Conservation (phyloP, 2,888 invertebrate genomes). For the Metellina segmentata region DNA sequence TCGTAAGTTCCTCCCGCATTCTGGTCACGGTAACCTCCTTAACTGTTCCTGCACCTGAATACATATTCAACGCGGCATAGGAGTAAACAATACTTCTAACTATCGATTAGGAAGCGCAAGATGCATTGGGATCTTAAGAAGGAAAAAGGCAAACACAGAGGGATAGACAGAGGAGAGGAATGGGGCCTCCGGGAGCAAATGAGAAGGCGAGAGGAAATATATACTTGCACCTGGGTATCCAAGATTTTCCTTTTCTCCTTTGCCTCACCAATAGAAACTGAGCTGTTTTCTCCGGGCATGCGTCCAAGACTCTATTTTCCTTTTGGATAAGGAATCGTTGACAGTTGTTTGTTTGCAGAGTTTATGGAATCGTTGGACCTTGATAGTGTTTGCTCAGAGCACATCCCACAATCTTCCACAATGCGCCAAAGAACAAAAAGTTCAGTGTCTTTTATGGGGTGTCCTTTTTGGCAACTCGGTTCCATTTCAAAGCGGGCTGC, state of each 20-base stretch:
- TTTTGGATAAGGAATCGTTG: slow-evolving; percentile 20
- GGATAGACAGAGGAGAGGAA: slow-evolving; percentile 40
- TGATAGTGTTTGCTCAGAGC: neutral
- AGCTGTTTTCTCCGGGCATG: slow-evolving; percentile 26
- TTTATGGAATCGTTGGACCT: slow-evolving; percentile 1
- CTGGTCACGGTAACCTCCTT: slow-evolving; percentile 64
- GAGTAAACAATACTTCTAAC: slow-evolving; percentile 72
- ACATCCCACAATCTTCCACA: neutral
- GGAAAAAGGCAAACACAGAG: slow-evolving; percentile 52
- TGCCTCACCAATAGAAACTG: neutral
- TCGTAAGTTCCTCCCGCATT: slow-evolving; percentile 20
- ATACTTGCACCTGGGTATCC: slow-evolving; percentile 69
- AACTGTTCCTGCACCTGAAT: slow-evolving; percentile 67
- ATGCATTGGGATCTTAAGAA: slow-evolving; percentile 37
- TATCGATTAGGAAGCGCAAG: slow-evolving; percentile 59
- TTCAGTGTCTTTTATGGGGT: neutral
- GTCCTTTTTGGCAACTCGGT: neutral
- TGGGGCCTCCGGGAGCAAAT: slow-evolving; percentile 45
- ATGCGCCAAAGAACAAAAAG: neutral
- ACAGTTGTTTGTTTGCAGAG: slow-evolving; percentile 27
- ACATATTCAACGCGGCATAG: slow-evolving; percentile 67
- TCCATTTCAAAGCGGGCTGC: neutral
- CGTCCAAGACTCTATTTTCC: slow-evolving; percentile 27
- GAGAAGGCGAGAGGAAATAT: slow-evolving; percentile 50
- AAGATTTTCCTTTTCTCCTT: slow-evolving; percentile 47